Evolutionary conservation across 2,113 vertebrate species (phyloP).

Genomic region (Podarcis cretensis): DNA sequence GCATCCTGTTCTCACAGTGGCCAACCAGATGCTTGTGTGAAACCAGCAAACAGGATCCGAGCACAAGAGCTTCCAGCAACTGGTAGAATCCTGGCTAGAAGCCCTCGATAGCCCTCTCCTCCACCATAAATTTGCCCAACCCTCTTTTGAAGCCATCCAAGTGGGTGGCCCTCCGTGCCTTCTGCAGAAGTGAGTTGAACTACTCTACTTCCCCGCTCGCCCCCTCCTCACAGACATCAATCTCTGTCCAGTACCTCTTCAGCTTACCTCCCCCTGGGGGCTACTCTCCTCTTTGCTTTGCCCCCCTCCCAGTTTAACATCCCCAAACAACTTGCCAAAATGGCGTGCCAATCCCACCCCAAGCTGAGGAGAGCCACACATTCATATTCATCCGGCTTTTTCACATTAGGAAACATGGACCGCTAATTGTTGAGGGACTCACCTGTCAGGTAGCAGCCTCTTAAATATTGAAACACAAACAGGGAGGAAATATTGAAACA

Average conservation of each 20-base stretch:
- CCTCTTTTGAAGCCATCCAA: no score
- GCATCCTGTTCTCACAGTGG: no score
- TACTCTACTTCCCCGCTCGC: not conserved
- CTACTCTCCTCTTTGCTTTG: no score
- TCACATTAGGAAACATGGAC: not conserved
- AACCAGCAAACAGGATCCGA: no score
- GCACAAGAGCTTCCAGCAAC: no score
- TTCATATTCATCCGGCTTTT: not conserved
- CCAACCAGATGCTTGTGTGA: no score
- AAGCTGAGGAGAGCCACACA: not conserved
- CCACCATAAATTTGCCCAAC: no score
- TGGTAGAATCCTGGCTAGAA: no score
- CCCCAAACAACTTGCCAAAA: not conserved
- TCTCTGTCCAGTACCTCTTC: fast-evolving
- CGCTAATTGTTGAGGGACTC: not conserved
- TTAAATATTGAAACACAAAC: not conserved
- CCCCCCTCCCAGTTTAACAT: not conserved
- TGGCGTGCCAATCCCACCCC: not conserved
- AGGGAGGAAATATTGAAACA: not conserved
- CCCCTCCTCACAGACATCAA: not conserved
- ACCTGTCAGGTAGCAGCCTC: not conserved
- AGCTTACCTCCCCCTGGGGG: fast-evolving
- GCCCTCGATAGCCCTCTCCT: no score
- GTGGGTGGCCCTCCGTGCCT: no score
- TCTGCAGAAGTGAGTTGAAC: no score